Conservation (phyloP, 2,113 vertebrate genomes). For the Apistogramma diplotaenia region DNA sequence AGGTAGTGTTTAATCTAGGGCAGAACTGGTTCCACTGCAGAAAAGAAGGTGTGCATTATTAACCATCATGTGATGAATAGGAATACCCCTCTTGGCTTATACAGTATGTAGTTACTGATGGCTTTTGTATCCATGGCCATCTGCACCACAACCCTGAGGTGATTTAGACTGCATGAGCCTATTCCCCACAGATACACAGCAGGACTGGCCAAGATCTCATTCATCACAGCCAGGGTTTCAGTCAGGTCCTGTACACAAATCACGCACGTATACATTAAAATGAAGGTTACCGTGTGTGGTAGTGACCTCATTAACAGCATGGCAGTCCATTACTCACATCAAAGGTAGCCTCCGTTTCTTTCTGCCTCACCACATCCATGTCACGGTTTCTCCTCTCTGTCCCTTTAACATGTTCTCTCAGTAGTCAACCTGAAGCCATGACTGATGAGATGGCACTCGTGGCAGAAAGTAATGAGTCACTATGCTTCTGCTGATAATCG, state of each 20-base stretch:
- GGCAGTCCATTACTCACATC: conserved; percentile 39
- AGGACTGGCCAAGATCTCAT: conserved; percentile 25
- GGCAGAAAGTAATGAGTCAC: conserved; percentile 35
- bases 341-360: conserved; percentile 11
- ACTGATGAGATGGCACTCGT: conserved; percentile 35
- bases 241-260: conserved; percentile 28
- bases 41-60: background rate
- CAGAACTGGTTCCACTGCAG: background rate
- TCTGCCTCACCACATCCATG: background rate
- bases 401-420: background rate
- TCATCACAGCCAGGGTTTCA: conserved; percentile 25
- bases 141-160: conserved; percentile 12
- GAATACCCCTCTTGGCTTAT: conserved; percentile 26
- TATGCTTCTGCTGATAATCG: conserved; percentile 34
- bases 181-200: conserved; percentile 1
- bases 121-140: conserved; percentile 19
- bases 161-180: conserved; percentile 4
- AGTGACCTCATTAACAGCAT: conserved; percentile 45
- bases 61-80: conserved; percentile 37
- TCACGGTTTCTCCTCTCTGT: background rate
- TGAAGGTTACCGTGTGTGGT: background rate
- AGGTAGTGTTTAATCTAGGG: background rate
- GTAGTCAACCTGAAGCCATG: conserved; percentile 13
- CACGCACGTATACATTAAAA: conserved; percentile 11
- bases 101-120: conserved; percentile 24